Base-by-base conservation (phyloP, 2,888 invertebrate genomes). In the Ecliptopera silaceata region DNA sequence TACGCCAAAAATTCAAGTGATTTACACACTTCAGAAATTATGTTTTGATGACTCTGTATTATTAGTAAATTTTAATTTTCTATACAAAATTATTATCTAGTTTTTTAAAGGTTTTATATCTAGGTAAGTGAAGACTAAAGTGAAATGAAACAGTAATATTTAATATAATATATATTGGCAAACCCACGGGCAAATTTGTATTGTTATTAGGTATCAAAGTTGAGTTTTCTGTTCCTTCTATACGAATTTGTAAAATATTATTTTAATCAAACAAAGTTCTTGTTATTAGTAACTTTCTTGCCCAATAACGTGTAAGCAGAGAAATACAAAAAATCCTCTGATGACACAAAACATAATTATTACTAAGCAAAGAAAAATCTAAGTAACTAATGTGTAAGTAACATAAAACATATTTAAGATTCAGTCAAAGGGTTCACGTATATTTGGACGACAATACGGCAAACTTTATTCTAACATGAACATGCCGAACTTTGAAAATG, bases 131-230 rank as follows among this genome's bases (percentile, higher is more conserved):
- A 22, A 22, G 22, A 6, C 22, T 8, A 4, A 26, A 26, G 4
- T 26, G 0, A 44, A 51, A 53, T 63, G 53, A 63, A 63, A 63
- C 57, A 51, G 38, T 26, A 18, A 31, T 49, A 10, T 49, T 47
- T 36, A 2, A 11, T 11, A 10, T 20, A 10, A 22, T 45, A 48
- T 56, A 52, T 52, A 58, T 56, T 63, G 47, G n/a, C 22, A 26
- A 53, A 53, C 49, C 46, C 32, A 44, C 45, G 20, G 57, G 50
- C 29, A n/a, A 11, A 18, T 36, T 15, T 36, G 2, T 15, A 36
- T 36, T 15, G 8, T 10, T 13, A 1, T 4, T 12, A 36, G 15
- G 6, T 15, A 36, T 34, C 26, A 26, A 15, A 13, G 15, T 15
- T 10, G 36, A 12, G 15, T 36, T 36, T 10, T 15, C 15, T 36